Evolutionary conservation across 2,113 vertebrate genomes (phyloP).

Genomic region (Dicentrarchus labrax): DNA sequence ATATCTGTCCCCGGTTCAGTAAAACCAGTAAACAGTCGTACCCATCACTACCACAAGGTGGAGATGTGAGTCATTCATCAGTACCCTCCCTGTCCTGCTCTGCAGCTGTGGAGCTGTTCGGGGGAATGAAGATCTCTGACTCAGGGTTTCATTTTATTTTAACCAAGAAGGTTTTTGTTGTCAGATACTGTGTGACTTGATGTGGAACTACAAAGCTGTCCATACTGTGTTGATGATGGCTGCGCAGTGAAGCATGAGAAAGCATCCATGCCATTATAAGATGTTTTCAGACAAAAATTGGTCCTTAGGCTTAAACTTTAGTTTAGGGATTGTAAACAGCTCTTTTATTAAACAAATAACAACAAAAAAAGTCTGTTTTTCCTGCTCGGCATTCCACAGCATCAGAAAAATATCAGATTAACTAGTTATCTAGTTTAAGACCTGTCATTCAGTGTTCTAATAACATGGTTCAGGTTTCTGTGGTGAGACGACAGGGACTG

Average conservation of each 20-base stretch:
- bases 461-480: not conserved
- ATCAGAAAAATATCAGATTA: not conserved
- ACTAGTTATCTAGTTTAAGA: not conserved
- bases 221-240: not conserved
- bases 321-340: no score
- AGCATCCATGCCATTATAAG: not conserved
- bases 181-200: not conserved
- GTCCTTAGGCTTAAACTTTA: not conserved
- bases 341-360: no score
- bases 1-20: constrained; percentile 34
- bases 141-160: not conserved
- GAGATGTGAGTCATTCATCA: constrained; percentile 40
- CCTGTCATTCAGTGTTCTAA: not conserved
- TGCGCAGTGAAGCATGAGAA: not conserved
- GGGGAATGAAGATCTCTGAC: not conserved
- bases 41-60: constrained; percentile 60
- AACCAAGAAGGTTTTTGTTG: not conserved
- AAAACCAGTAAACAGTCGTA: not conserved
- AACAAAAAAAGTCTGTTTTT: no score
- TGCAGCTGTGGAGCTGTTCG: not conserved
- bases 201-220: not conserved
- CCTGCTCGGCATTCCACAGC: no score
- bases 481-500: no score
- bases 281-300: not conserved
- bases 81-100: not conserved